Base-by-base conservation (phyloP, 2,888 invertebrate genomes). In the Eupithecia abbreviata region DNA sequence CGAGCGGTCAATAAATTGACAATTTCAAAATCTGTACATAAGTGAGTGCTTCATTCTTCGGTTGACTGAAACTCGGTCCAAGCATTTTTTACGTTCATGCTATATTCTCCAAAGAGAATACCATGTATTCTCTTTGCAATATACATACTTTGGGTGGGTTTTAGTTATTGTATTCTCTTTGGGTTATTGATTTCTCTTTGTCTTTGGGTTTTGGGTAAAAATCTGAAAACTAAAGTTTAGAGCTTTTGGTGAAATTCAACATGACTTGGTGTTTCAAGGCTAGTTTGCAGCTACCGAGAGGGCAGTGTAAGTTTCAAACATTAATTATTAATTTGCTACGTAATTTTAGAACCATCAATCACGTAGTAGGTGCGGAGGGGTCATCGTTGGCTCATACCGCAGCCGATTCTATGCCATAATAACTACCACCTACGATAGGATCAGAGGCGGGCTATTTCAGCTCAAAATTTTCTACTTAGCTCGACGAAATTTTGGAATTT, bases 261-360 rank as follows among this genome's bases (percentile, higher is more conserved):
- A 77, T 85, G 83, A 79, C 79, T 75, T 85, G 83, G 84, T 83
- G 82, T 75, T 86, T 84, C 43, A 80, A 76, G 77, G 66, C 79
- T 51, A 81, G 75, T 66, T 71, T 85, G 42, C 79, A 79, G 47
- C 67, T 86, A 66, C 85, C 84, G 18, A 84, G 83, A 78, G 85
- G 84, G 47, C 82, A 77, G 18, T 77, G 85, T 86, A 82, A 83
- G 85, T 80, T 62, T 47, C 12, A 58, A 65, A 73, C 71, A 42
- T 72, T 30, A 58, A 49, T 72, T 58, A 18, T 10, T n/a, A 71
- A 49, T 69, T 69, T 65, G 72, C 69, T 73, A n/a, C 62, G 66
- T 73, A 58, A 71, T 73, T 71, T 73, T 67, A 55, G 42, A 65
- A 41, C 69, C 69, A 76, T 75, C 47, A 70, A 72, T 70, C 68